Conservation (phyloP, 2,797 vertebrate species). For the Pogonophryne albipinna region DNA sequence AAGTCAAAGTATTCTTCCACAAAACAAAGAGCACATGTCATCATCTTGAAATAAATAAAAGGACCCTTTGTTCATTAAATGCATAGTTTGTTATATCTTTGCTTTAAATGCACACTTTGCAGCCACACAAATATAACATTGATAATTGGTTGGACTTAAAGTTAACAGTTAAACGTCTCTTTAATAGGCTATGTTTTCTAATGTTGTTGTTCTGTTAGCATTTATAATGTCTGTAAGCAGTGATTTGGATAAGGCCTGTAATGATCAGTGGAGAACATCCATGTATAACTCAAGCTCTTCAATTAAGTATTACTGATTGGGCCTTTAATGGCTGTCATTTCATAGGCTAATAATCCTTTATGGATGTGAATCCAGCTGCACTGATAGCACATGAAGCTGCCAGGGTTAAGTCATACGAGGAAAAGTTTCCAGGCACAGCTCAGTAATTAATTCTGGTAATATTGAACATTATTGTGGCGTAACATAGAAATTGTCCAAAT, state of each 20-base stretch:
- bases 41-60: constrained; percentile 4
- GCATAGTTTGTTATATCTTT: background rate
- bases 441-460: constrained; percentile 85
- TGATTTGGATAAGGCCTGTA: constrained; percentile 37
- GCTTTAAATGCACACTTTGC: background rate
- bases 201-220: constrained; percentile 41
- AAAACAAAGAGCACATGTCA: background rate
- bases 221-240: constrained; percentile 32
- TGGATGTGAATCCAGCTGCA: constrained; percentile 74
- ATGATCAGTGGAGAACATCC: constrained; percentile 54
- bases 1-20: too few species aligned
- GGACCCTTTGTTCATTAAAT: background rate
- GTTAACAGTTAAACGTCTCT: constrained; percentile 5
- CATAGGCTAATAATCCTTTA: constrained; percentile 76
- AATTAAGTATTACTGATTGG: constrained; percentile 76
- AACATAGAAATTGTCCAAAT: constrained; percentile 98
- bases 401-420: constrained; percentile 73
- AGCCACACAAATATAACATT: background rate
- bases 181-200: constrained; percentile 18
- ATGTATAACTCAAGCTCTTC: constrained; percentile 60
- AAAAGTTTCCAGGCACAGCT: constrained; percentile 83
- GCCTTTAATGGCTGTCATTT: constrained; percentile 77
- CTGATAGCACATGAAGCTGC: constrained; percentile 56
- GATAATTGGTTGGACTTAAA: background rate
- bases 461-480: constrained; percentile 86